phyloP scores from a whole-genome alignment of 2,888 invertebrate species.

The Sinelater perroti region DNA sequence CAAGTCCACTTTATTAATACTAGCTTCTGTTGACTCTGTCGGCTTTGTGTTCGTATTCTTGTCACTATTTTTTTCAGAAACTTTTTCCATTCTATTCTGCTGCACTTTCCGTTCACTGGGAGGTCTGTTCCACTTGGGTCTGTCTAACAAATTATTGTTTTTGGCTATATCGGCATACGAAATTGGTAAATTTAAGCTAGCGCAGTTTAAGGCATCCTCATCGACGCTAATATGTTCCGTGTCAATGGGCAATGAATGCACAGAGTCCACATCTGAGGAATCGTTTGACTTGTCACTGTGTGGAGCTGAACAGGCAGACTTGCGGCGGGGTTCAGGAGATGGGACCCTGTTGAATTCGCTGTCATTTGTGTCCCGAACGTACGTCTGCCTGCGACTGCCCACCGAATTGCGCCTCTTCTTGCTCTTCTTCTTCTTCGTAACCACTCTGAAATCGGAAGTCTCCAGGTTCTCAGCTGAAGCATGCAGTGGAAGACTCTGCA shows the following conservation, averaged over 20 bases:
- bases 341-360: conserved; percentile 44
- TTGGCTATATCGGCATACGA: conserved; percentile 88
- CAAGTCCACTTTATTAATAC: neutral
- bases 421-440: conserved; percentile 82
- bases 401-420: conserved; percentile 71
- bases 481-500: conserved; percentile 47
- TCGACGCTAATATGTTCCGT: conserved; percentile 42
- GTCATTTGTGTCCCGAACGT: conserved; percentile 33
- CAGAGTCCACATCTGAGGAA: conserved; percentile 85
- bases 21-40: too few relatives aligned
- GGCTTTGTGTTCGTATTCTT: conserved; percentile 22
- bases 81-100: neutral
- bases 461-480: conserved; percentile 60
- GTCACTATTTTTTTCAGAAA: neutral
- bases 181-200: conserved; percentile 47
- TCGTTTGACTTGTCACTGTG: conserved; percentile 84
- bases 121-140: conserved; percentile 50
- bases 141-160: conserved; percentile 53
- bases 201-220: conserved; percentile 17
- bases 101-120: conserved; percentile 41
- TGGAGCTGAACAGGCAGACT: conserved; percentile 81
- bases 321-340: conserved; percentile 61
- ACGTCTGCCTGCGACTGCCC: conserved; percentile 57
- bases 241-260: conserved; percentile 81
- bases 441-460: conserved; percentile 81